Percentiles rank a stretch among this genome's conserved stretches.
Conservation (phyloP, 2,888 invertebrate genomes). For the Lypha dubia region DNA sequence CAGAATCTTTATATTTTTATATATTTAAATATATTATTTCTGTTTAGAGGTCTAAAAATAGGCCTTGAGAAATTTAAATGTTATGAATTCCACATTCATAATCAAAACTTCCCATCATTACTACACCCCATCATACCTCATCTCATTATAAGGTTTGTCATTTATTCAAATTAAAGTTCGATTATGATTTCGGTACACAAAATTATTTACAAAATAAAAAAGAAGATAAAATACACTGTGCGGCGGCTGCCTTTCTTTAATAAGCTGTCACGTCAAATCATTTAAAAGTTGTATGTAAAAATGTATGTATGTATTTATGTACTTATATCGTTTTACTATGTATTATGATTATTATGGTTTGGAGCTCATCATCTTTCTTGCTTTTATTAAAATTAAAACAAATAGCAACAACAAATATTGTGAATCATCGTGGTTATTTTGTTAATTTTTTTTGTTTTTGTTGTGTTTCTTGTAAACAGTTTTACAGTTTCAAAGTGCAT, state of each 20-base stretch:
- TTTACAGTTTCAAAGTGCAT: slow-evolving; percentile 41
- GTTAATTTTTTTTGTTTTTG: too few species aligned
- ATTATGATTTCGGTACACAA: slow-evolving; percentile 7
- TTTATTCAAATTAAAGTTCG: too few species aligned
- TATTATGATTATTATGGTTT: slow-evolving; percentile 47
- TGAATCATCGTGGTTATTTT: slow-evolving; percentile 52
- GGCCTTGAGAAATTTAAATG: too few species aligned
- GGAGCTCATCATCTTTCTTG: slow-evolving; percentile 23
- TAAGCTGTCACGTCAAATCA: slow-evolving; percentile 83
- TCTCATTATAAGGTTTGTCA: too few species aligned
- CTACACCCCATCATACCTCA: too few species aligned
- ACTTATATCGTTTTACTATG: slow-evolving; percentile 52
- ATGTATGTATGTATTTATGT: slow-evolving; percentile 8
- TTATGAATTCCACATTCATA: too few species aligned
- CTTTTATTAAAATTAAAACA: slow-evolving; percentile 10
- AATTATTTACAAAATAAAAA: slow-evolving; percentile 11
- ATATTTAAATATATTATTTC: too few species aligned
- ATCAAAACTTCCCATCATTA: too few species aligned
- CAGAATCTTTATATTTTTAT: too few species aligned
- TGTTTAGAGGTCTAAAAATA: too few species aligned
- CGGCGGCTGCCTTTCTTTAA: slow-evolving; percentile 77
- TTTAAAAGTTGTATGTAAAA: slow-evolving; percentile 75
- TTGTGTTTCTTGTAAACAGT: neutral
- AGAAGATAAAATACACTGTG: slow-evolving; percentile 18
- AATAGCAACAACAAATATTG: slow-evolving; percentile 12